Conservation (phyloP, 2,113 vertebrate species). For the Cyanoramphus novaezelandiae region DNA sequence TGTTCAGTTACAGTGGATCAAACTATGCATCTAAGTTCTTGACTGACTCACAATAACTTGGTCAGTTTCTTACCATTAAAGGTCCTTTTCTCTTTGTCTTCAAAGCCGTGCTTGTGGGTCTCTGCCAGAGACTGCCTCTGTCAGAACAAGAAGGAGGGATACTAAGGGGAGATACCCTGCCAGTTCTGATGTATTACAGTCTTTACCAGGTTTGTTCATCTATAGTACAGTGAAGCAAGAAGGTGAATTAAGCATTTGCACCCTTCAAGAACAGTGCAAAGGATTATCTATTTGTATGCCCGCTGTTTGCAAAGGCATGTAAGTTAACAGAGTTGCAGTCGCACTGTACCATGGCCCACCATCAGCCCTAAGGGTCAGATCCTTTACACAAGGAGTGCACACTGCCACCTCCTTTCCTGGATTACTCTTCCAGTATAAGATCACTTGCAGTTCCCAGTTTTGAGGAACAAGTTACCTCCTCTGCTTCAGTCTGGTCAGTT, state of each 20-base stretch:
- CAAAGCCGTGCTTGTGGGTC: not conserved
- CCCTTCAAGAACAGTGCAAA: not conserved
- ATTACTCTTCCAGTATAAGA: not conserved
- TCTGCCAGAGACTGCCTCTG: not conserved
- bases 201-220: not conserved
- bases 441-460: not conserved
- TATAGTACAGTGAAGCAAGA: not conserved
- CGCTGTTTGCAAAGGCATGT: not conserved
- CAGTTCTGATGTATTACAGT: not conserved
- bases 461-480: not conserved
- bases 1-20: not conserved
- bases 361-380: not conserved
- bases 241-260: not conserved
- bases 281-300: not conserved
- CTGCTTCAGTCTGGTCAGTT: not conserved
- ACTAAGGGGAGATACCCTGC: not conserved
- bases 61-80: not conserved
- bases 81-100: not conserved
- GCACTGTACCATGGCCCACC: not conserved
- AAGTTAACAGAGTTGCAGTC: not conserved
- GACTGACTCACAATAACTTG: not conserved
- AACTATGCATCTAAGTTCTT: fast-evolving
- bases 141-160: not conserved
- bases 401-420: not conserved
- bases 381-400: not conserved